Percentiles rank a stretch among this genome's conserved stretches.
Conservation (phyloP, 2,113 vertebrate genomes). For the Ammospiza caudacuta region DNA sequence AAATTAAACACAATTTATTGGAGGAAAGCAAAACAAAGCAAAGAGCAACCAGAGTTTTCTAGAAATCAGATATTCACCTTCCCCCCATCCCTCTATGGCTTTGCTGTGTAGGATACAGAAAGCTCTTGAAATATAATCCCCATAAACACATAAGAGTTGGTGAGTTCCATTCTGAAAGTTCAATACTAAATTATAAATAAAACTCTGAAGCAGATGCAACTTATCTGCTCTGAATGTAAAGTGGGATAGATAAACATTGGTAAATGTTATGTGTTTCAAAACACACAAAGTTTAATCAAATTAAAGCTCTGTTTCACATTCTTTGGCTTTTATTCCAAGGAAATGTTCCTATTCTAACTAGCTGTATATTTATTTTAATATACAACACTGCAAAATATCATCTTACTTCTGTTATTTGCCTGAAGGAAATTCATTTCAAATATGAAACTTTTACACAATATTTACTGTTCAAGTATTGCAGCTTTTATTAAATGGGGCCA, state of each 20-base stretch:
- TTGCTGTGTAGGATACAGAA: neutral
- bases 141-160: neutral
- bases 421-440: constrained; percentile 70
- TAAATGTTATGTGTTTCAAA: constrained; percentile 45
- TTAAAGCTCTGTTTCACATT: constrained; percentile 38
- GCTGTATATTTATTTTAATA: constrained; percentile 68
- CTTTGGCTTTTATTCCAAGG: constrained; percentile 36
- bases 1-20: neutral
- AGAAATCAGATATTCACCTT: neutral
- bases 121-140: neutral
- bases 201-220: constrained; percentile 17
- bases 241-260: constrained; percentile 8
- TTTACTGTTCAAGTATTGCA: constrained; percentile 65
- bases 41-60: neutral
- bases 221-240: constrained; percentile 1
- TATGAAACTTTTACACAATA: constrained; percentile 68
- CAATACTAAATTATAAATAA: constrained; percentile 25
- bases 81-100: accelerated
- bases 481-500: constrained; percentile 65
- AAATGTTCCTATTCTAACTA: constrained; percentile 36
- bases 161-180: neutral
- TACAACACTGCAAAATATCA: constrained; percentile 63
- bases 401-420: constrained; percentile 67
- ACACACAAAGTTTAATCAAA: constrained; percentile 48
- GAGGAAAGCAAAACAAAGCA: neutral